Evolutionary conservation across 2,888 invertebrate species (phyloP).

Genomic region (Nebria salina): DNA sequence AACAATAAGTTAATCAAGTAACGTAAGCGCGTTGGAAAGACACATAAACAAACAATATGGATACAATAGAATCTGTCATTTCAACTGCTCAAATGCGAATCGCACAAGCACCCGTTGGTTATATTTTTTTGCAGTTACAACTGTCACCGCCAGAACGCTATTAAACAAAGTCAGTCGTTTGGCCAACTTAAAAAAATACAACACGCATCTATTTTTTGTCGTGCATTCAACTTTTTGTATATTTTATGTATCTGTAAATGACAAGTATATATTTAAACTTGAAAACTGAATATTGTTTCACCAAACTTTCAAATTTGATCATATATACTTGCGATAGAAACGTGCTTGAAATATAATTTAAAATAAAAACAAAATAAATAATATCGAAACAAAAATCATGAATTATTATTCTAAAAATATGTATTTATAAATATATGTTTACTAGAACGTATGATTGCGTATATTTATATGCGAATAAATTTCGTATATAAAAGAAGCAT

Average conservation of each 20-base stretch:
- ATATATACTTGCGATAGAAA: neutral
- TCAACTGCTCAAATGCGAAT: conserved; percentile 40
- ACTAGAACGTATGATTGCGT: too few relatives aligned
- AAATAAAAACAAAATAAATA: neutral
- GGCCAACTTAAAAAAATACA: conserved; percentile 29
- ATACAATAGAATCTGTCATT: conserved; percentile 41
- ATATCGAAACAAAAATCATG: too few relatives aligned
- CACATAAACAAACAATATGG: neutral
- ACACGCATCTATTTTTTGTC: conserved; percentile 43
- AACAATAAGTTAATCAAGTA: neutral
- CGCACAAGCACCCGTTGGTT: conserved; percentile 30
- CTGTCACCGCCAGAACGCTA: conserved; percentile 51
- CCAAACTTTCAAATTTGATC: neutral
- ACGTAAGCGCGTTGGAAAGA: neutral
- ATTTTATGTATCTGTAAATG: conserved; percentile 40
- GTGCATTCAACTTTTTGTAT: conserved; percentile 34
- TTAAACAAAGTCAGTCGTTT: conserved; percentile 50
- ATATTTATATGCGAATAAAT: too few relatives aligned
- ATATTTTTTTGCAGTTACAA: conserved; percentile 47
- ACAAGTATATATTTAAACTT: conserved; percentile 37
- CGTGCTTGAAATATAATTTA: neutral
- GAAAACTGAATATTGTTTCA: neutral
- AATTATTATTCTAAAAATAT: too few relatives aligned
- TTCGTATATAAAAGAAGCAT: too few relatives aligned
- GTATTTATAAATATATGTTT: too few relatives aligned